Evolutionary conservation across 2,113 vertebrate genomes (phyloP).

Genomic region (Nannobrachium achirus): DNA sequence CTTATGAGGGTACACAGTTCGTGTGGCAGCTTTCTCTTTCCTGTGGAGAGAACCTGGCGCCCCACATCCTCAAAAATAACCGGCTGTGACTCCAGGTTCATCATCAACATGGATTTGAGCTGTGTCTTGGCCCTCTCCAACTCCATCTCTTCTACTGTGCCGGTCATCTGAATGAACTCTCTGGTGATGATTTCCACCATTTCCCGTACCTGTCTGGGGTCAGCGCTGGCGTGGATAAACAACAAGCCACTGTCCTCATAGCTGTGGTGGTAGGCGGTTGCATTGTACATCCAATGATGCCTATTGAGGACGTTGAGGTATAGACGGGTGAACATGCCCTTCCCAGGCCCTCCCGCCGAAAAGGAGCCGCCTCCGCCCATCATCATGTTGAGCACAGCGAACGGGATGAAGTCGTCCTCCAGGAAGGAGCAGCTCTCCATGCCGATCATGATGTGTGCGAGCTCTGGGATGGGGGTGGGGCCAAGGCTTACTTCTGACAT

Average conservation of each 20-base stretch:
- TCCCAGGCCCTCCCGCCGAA: constrained; percentile 95
- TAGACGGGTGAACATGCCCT: constrained; percentile 98
- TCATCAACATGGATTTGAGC: constrained; percentile 98
- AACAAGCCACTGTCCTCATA: constrained; percentile 96
- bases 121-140: constrained; percentile 95
- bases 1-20: constrained; percentile 91
- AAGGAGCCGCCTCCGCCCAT: constrained; percentile 98
- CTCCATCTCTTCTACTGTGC: constrained; percentile 89
- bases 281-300: constrained; percentile 99
- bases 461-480: constrained; percentile 95
- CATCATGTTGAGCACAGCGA: constrained; percentile 98
- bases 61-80: constrained; percentile 98
- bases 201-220: constrained; percentile 95
- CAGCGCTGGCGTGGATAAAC: constrained; percentile 96
- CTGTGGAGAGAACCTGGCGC: constrained; percentile 93
- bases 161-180: constrained; percentile 93
- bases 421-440: constrained; percentile 97
- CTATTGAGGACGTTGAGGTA: constrained; percentile 99
- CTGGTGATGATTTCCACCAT: constrained; percentile 98
- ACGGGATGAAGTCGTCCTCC: constrained; percentile 96
- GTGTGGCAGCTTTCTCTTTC: constrained; percentile 90
- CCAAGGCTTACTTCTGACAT: constrained; percentile 96
- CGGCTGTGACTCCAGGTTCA: constrained; percentile 95
- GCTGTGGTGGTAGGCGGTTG: constrained; percentile 97
- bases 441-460: constrained; percentile 98